Percentiles rank a stretch among this genome's conserved stretches.
These are phyloP conservation scores for Psittacula derbiana DNA, from an alignment of 2,797 vertebrate species.

Conservation along the genomic window DNA sequence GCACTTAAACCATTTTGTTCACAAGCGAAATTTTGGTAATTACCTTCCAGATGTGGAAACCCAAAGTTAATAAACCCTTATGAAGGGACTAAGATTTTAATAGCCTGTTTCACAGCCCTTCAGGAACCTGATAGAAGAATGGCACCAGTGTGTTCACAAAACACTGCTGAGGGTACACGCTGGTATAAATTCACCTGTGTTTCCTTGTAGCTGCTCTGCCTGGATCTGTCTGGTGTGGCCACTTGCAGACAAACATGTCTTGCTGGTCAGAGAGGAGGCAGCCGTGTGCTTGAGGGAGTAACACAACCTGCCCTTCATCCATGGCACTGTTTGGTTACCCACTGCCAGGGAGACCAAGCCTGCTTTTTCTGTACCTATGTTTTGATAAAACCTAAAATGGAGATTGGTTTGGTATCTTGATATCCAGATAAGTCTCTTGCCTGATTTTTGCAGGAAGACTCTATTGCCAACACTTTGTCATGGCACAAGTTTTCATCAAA, in stretches of 20 bases:
- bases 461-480: background rate
- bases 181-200: no score
- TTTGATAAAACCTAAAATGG: background rate
- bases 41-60: background rate
- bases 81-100: background rate
- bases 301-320: no score
- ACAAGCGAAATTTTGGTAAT: background rate
- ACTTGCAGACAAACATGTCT: accelerated
- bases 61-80: background rate
- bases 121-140: background rate
- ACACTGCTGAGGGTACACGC: accelerated
- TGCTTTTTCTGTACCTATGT: background rate
- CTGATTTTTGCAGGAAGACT: background rate
- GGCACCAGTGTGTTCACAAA: background rate
- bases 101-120: background rate
- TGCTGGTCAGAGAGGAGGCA: background rate
- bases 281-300: accelerated
- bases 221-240: background rate
- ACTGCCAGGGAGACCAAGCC: accelerated
- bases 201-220: background rate
- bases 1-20: background rate
- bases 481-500: background rate
- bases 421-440: background rate
- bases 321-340: accelerated
- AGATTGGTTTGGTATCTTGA: background rate